Evolutionary conservation across 2,888 invertebrate genomes (phyloP).

Genomic region (Chalcis sispes): DNA sequence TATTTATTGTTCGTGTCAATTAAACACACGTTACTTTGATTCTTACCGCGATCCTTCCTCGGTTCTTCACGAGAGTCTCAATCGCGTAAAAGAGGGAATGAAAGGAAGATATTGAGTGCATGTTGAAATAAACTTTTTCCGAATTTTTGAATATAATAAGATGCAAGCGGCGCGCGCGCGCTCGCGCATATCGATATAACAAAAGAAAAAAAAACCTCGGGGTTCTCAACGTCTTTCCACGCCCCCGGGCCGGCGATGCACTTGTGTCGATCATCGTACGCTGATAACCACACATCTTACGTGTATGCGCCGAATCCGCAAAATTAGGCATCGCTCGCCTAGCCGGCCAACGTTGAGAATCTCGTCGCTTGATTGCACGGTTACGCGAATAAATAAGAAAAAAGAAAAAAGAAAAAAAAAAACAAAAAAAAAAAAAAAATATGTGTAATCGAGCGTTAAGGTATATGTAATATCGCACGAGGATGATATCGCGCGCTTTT

Average conservation of each 20-base stretch:
- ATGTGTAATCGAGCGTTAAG: neutral
- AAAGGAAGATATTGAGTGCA: conserved; percentile 3
- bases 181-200: neutral
- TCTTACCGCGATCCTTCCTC: conserved; percentile 47
- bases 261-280: conserved; percentile 8
- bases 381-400: too few relatives aligned
- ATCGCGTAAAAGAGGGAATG: conserved; percentile 15
- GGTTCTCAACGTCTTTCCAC: conserved; percentile 67
- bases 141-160: neutral
- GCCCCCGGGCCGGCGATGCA: conserved; percentile 73
- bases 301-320: neutral
- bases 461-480: neutral
- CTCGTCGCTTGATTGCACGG: conserved; percentile 45
- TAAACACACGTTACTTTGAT: conserved; percentile 65
- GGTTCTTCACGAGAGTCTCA: conserved; percentile 51
- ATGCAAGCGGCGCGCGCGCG: neutral
- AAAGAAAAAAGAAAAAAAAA: conserved; percentile 13
- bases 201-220: conserved; percentile 44
- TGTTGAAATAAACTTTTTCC: neutral
- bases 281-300: neutral
- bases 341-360: conserved; percentile 70
- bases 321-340: conserved; percentile 68
- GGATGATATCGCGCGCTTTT: neutral
- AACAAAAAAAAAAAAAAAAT: conserved; percentile 16
- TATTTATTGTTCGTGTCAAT: conserved; percentile 72